Base-by-base conservation (phyloP, 2,888 invertebrate species). In the Eilema griseolum region DNA sequence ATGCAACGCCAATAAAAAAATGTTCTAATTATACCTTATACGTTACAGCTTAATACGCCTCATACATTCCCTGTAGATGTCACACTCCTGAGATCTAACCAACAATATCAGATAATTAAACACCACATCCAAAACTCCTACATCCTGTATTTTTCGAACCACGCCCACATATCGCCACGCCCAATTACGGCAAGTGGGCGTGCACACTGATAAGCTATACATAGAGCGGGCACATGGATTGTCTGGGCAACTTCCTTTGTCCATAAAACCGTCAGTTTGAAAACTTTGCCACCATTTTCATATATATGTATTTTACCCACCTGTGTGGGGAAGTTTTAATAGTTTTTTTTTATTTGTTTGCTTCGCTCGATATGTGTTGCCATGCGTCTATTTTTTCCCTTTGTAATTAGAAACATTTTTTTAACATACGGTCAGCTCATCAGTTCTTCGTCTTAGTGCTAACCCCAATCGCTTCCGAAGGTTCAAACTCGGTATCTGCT, bases 121-220 rank as follows among this genome's bases (percentile, higher is more conserved):
- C 10, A 26, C 78, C 82, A 46, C 28, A 81, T 79, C 69, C 31
- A 69, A 14, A 7, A 57, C 81, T 84, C 77, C 0, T 1, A 67
- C 70, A 74, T 89, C 84, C 0, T 0, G 4, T 0, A n/a, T 46
- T n/a, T 56, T 67, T 64, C 2, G 4, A 61, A 74, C 76, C 89
- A 90, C 91, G 91, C 91, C 91, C 81, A 83, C 76, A 24, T 23
- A 68, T 24, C 75, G 74, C 83, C 82, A 84, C 92, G 86, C 92
- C 93, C 77, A 80, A 16, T 41, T n/a, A 46, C 20, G 31, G 20
- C 24, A 52, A 70, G 46, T 78, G 70, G 92, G 92, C 92, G 92
- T 89, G 86, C 72, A 73, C 83, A 85, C 81, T 74, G 70, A 76
- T 72, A 76, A 77, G 72, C 67, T 71, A 81, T 80, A 83, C 73